Evolutionary conservation across 2,113 vertebrate genomes (phyloP).

Genomic region (Eurystomus gularis): DNA sequence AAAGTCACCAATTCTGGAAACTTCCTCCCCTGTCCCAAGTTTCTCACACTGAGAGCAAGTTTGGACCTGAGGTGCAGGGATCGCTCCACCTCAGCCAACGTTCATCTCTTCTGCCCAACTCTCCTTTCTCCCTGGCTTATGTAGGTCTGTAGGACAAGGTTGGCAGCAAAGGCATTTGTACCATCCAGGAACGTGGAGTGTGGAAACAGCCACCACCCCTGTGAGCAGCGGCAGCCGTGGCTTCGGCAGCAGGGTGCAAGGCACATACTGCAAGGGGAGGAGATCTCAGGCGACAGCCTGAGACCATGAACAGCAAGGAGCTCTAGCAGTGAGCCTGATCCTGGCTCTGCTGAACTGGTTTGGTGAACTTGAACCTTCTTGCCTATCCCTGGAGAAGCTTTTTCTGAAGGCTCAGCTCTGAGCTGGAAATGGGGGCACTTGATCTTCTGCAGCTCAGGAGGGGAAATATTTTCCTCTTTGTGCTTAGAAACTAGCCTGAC

Average conservation of each 20-base stretch:
- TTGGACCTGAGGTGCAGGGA: not conserved
- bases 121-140: not conserved
- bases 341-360: not conserved
- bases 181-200: not conserved
- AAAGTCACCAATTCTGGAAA: not conserved
- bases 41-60: not conserved
- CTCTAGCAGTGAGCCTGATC: not conserved
- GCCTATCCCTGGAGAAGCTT: not conserved
- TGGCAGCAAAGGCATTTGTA: not conserved
- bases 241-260: not conserved
- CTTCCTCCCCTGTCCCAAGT: rapidly evolving
- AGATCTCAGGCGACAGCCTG: not conserved
- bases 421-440: not conserved
- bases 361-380: not conserved
- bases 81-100: not conserved
- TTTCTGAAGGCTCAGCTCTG: not conserved
- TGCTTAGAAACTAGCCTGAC: not conserved
- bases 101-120: not conserved
- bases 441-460: not conserved
- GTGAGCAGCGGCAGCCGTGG: not conserved
- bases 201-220: not conserved
- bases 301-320: not conserved
- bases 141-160: not conserved
- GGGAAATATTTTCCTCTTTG: not conserved
- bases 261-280: not conserved